These are phyloP conservation scores for Ceratoteleas bidentatus DNA, from an alignment of 1,140 invertebrate genomes.

Conservation along the genomic window DNA sequence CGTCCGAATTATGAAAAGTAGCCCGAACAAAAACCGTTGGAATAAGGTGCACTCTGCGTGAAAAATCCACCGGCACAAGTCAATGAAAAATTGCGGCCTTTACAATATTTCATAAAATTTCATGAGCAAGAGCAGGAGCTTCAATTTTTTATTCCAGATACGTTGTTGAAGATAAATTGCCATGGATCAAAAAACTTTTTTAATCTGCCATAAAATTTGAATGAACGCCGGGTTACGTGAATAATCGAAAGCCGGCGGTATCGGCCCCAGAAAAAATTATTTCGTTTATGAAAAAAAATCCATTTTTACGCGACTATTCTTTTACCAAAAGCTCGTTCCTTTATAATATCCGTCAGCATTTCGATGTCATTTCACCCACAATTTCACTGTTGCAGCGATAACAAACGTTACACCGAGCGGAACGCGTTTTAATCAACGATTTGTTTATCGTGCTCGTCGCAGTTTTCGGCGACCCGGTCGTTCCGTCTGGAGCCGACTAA, in stretches of 20 bases:
- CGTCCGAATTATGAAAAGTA: too few relatives aligned
- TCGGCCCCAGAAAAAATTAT: background rate
- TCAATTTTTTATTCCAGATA: background rate
- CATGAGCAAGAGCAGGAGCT: background rate
- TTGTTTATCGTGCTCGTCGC: too few relatives aligned
- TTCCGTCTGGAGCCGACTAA: too few relatives aligned
- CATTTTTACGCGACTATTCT: background rate
- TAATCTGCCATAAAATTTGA: background rate
- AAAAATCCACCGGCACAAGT: background rate
- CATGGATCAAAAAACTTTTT: conserved; percentile 1
- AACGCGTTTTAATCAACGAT: too few relatives aligned
- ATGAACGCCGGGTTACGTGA: background rate
- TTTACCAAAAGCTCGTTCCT: too few relatives aligned
- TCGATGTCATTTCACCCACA: too few relatives aligned
- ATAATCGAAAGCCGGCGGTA: background rate
- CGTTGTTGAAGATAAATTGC: background rate
- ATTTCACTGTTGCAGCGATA: too few relatives aligned
- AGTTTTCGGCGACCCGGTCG: too few relatives aligned
- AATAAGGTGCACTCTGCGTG: background rate
- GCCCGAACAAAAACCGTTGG: too few relatives aligned
- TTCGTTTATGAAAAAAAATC: conserved; percentile 9
- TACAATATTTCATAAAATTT: conserved; percentile 2
- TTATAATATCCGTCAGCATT: too few relatives aligned
- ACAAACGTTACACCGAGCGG: too few relatives aligned
- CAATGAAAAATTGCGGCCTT: background rate